Evolutionary conservation across 2,113 vertebrate species (phyloP).

Genomic region (Callospermophilus lateralis): DNA sequence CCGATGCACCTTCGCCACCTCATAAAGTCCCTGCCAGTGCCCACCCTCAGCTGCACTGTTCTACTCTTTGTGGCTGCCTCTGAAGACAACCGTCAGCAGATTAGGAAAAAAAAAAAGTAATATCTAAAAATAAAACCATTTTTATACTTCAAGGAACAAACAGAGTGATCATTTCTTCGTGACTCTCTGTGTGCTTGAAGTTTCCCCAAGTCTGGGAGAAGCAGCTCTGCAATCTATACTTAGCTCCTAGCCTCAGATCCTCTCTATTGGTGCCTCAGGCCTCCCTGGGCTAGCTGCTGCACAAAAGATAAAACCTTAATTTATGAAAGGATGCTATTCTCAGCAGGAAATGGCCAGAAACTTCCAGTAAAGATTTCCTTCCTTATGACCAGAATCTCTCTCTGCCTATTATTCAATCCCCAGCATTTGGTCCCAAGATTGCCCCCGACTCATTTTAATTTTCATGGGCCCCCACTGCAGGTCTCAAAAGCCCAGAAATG

Average conservation of each 20-base stretch:
- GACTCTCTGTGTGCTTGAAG: constrained; percentile 36
- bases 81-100: constrained; percentile 70
- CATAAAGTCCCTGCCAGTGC: neutral
- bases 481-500: neutral
- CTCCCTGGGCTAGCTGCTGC: neutral
- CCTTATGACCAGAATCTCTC: neutral
- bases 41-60: neutral
- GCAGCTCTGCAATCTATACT: constrained; percentile 42
- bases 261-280: neutral
- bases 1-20: neutral
- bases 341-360: constrained; percentile 23
- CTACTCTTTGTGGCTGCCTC: neutral
- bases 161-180: constrained; percentile 53
- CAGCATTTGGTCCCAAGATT: neutral
- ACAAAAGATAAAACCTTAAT: constrained; percentile 22
- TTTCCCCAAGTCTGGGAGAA: constrained; percentile 44
- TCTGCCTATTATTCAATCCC: neutral
- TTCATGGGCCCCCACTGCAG: neutral
- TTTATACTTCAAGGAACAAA: constrained; percentile 80
- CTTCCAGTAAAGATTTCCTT: neutral
- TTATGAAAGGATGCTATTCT: constrained; percentile 60
- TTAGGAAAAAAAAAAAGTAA: neutral
- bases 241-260: constrained; percentile 55
- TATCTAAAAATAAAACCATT: constrained; percentile 67
- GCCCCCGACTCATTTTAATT: neutral